Percentiles rank a stretch among this genome's conserved stretches.
phyloP scores from a whole-genome alignment of 2,113 vertebrate genomes.

The Sminthopsis crassicaudata region DNA sequence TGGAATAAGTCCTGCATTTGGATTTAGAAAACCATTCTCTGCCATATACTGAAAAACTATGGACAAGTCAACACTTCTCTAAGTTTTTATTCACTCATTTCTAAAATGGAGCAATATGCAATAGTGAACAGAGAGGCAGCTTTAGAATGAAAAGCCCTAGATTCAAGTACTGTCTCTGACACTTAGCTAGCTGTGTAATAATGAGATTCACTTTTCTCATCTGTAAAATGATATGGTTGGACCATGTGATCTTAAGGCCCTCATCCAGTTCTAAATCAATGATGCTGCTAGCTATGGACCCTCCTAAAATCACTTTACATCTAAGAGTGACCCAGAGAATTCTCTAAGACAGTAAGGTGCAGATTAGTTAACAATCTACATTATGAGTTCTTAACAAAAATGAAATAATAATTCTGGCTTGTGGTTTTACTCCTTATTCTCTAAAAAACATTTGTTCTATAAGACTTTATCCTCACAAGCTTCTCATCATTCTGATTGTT shows the following conservation, averaged over 20 bases:
- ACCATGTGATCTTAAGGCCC: not conserved
- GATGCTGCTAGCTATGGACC: not conserved
- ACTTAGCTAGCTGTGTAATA: not conserved
- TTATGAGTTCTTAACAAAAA: not conserved
- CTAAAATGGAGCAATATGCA: not conserved
- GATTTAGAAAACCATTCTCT: not conserved
- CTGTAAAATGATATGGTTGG: not conserved
- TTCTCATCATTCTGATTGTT: not conserved
- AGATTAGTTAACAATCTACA: not conserved
- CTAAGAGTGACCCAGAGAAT: not conserved
- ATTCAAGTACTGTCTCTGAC: not conserved
- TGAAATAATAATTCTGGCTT: not conserved
- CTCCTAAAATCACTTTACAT: not conserved
- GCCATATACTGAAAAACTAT: not conserved
- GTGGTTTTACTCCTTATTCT: not conserved
- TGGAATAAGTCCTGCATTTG: not conserved
- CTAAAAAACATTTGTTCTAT: not conserved
- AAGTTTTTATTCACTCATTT: not conserved
- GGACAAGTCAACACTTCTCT: not conserved
- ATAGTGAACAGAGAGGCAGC: not conserved
- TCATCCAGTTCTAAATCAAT: not conserved
- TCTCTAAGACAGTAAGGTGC: not conserved
- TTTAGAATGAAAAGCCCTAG: not conserved
- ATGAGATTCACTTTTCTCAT: not conserved
- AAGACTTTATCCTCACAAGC: not conserved